Percentiles rank a stretch among this genome's conserved stretches.
Conservation (phyloP, 2,113 vertebrate genomes). For the Hydropotes inermis region DNA sequence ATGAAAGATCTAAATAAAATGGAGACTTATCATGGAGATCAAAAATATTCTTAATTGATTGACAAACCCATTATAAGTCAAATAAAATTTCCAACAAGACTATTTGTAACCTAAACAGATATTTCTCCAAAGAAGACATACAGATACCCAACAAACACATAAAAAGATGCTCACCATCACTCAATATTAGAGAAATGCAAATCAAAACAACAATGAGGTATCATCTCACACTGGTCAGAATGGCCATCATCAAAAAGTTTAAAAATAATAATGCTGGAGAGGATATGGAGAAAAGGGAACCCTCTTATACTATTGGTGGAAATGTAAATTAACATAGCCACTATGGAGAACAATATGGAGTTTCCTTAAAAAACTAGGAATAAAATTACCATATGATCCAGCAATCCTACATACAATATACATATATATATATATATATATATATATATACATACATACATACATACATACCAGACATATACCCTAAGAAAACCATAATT, state of each 20-base stretch:
- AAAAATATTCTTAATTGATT: background rate
- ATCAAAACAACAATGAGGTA: background rate
- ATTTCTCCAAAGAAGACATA: background rate
- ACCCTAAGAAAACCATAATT: background rate
- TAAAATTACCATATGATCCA: background rate
- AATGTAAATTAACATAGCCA: background rate
- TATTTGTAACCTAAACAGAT: background rate
- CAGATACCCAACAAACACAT: background rate
- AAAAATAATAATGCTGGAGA: background rate
- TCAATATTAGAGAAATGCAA: background rate
- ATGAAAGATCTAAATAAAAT: background rate
- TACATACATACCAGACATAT: background rate
- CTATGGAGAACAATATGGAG: background rate
- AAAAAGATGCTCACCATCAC: background rate
- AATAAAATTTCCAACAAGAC: background rate
- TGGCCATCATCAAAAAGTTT: background rate
- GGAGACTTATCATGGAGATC: background rate
- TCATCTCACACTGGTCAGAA: accelerated
- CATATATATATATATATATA: no score
- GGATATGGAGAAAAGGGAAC: background rate
- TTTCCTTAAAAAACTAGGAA: background rate
- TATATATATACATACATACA: no score
- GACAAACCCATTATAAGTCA: background rate
- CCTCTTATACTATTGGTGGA: background rate
- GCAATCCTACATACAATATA: background rate